Base-by-base conservation (phyloP, 53 echinoderm and acorn worm genomes). In the Temnopleurus reevesii region DNA sequence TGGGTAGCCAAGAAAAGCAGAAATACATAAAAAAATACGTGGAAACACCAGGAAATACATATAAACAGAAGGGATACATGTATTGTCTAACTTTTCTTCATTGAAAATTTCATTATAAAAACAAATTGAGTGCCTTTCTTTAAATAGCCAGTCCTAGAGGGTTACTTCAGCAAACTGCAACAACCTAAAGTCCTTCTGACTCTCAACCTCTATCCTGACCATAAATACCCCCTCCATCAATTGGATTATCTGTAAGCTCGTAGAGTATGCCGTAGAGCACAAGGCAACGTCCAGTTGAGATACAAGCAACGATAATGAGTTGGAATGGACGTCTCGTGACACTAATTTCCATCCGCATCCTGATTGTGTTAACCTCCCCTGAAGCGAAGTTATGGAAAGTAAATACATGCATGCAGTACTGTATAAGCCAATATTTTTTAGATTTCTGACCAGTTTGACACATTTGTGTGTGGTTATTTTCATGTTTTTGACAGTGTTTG, bases 261-360 rank as follows among this genome's bases (percentile, higher is more conserved):
- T 41, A 41, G 41, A 71, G 26, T 71, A 71, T 71, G 38, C 71
- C 71, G 41, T 38, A 19, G 2, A 41, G 71, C 2, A 71, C 31
- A 41, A 41, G 71, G 41, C 71, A 71, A n/a, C 23, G 71, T 41
- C 71, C 71, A 71, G 36, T 71, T 71, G 43, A 41, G 41, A 71
- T 71, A 71, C 41, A 38, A 41, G 49, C 47, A 47, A 18, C 4
- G 21, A 1, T 83, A 83, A 83, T 56, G 35, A 33, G 54, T 2
- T 54, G 83, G 38, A 55, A 83, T 55, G 56, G 36, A 23, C 34
- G 33, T 9, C 49, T 47, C 51, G 56, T 83, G 83, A 33, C 56
- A 83, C 35, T 38, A 35, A 56, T 83, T 83, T 83, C 83, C 56
- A 83, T 53, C 31, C 0, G 35, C 38, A 49, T 55, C 83, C 83